phyloP scores from a whole-genome alignment of 2,888 invertebrate species.

The Coleophora deauratella region DNA sequence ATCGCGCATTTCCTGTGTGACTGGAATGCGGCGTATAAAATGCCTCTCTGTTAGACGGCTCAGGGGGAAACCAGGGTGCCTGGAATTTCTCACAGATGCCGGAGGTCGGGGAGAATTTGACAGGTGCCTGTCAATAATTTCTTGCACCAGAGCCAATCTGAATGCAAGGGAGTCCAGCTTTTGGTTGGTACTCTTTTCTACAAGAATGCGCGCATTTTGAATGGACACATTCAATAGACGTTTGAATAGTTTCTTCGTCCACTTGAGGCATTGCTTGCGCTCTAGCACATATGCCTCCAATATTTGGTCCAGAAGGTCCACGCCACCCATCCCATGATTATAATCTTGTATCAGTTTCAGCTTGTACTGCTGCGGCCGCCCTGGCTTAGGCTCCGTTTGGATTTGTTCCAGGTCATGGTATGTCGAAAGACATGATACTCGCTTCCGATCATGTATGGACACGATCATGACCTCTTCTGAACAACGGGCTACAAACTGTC shows the following conservation, averaged over 20 bases:
- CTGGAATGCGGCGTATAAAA: neutral
- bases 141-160: neutral
- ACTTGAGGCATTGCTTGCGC: neutral
- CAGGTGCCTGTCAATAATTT: neutral
- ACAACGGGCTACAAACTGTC: neutral
- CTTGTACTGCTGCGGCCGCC: neutral
- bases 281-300: neutral
- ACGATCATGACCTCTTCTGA: neutral
- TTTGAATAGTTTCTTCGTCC: neutral
- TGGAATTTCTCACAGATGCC: neutral
- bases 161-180: neutral
- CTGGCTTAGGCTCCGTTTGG: neutral
- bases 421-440: neutral
- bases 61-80: too few relatives aligned
- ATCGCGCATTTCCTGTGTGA: neutral
- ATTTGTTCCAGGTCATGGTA: neutral
- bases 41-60: neutral
- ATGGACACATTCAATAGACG: conserved; percentile 1
- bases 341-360: neutral
- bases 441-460: neutral
- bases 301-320: neutral
- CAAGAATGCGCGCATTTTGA: neutral
- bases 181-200: neutral
- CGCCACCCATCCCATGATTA: neutral
- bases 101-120: neutral